Base-by-base conservation (phyloP, 2,797 vertebrate species). In the Eulemur albifrons region DNA sequence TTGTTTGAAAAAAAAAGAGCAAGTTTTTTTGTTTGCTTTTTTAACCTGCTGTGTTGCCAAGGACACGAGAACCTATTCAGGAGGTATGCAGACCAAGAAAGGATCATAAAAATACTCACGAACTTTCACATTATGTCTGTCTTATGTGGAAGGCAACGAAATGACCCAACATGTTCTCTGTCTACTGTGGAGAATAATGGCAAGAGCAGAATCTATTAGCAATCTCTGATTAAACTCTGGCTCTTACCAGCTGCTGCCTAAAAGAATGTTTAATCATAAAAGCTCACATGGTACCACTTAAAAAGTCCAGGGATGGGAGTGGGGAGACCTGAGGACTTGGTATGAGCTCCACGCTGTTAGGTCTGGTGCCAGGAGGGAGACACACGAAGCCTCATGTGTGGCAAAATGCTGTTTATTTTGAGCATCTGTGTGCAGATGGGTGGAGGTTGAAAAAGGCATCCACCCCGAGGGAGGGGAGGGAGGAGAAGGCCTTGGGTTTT, bases 141-240 rank as follows among this genome's bases (percentile, higher is more conserved):
- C 20, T 95, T 43, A 40, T 12, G 17, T 35, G 52, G 70, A 91
- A 93, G 25, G n/a, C 48, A 92, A 77, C 25, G 38, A 20, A 89
- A 91, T 91, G 43, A 88, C 23, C 65, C 70, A 57, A 38, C 5
- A 52, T 76, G 79, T 82, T 82, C 8, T 25, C n/a, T 40, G 20
- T 76, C 40, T 67, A 48, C 27, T 57, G 52, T 30, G 88, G 79
- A 90, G 54, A 92, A 17, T 54, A 92, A 91, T 2, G 73, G 65
- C 40, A 83, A 67, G 63, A 61, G 13, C 50, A 82, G 45, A 80
- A 75, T 13, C 25, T 45, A 75, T 82, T 65, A 90, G 61, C 14
- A 73, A 84, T 67, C 83, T 63, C 83, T 94, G 91, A 87, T 90
- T 92, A 94, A 70, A 92, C 40, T 35, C 93, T 69, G 59, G 35